Base-by-base conservation (phyloP, 1,140 invertebrate genomes). In the Aphaenogaster ashmeadi region DNA sequence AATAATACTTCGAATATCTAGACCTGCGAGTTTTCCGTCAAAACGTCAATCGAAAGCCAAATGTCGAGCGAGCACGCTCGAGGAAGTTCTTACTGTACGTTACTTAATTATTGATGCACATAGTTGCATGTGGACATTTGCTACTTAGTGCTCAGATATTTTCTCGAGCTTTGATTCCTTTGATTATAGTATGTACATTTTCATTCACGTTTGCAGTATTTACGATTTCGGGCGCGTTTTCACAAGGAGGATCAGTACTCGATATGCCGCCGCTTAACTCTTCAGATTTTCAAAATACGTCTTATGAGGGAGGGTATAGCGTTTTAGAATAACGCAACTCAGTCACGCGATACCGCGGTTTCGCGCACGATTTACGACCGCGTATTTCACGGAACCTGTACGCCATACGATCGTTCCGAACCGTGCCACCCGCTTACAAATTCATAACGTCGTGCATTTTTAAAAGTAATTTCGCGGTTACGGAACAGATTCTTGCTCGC, bases 201-300 rank as follows among this genome's bases (percentile, higher is more conserved):
- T 74, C 8, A 47, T 74, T 60, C 13, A 52, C 11, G 8, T 47
- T 74, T 56, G n/a, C 21, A 54, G 11, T 38, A 69, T 58, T 21
- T 47, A 21, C 2, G 9, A 83, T 47, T 74, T 5, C 0, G 4
- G 21, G 6, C 18, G n/a, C 41, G 7, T 1, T 80, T 38, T 2
- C n/a, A 1, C 21, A n/a, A 15, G 33, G 7, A 81, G 38, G 64
- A 77, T 69, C 33, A 8, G 2, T 21, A 18, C 9, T 33, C n/a
- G 18, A 62, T 11, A 62, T 11, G 18, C 18, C 41, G 79, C 75
- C 38, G 56, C 78, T 87, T 47, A 54, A 13, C 13, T 58, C 21
- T 71, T 81, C 79, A 69, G 52, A 89, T 71, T 62, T 47, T 74
- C 36, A 81, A 87, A 89, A 72, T 90, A 89, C 58, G 27, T 47